These are phyloP conservation scores for Oxytorus armatus DNA, from an alignment of 2,888 invertebrate genomes.

Conservation along the genomic window DNA sequence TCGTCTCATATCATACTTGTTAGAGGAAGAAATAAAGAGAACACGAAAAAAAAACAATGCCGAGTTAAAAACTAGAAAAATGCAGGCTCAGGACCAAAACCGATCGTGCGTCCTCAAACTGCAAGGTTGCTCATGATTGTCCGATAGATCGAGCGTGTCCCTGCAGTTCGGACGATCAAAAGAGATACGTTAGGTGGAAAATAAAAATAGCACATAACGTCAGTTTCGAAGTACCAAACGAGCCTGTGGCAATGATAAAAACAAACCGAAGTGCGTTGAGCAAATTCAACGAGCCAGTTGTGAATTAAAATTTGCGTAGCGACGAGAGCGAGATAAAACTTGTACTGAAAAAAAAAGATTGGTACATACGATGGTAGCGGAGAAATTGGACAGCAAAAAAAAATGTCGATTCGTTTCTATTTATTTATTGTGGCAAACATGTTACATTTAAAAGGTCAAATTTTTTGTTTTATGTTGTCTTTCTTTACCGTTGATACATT, in stretches of 20 bases:
- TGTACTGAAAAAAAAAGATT: no score
- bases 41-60: constrained; percentile 26
- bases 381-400: no score
- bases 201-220: constrained; percentile 10
- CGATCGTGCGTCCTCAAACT: constrained; percentile 35
- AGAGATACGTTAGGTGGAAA: neutral
- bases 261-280: constrained; percentile 1
- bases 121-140: constrained; percentile 6
- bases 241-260: constrained; percentile 12
- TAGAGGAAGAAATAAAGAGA: constrained; percentile 33
- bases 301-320: constrained; percentile 39
- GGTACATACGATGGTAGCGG: no score
- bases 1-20: constrained; percentile 78
- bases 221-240: constrained; percentile 47
- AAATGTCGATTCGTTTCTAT: no score
- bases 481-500: no score
- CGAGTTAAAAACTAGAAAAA: constrained; percentile 27
- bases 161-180: neutral
- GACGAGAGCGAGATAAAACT: constrained; percentile 30
- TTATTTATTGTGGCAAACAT: no score
- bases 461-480: no score
- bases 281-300: constrained; percentile 39
- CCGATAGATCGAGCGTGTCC: neutral
- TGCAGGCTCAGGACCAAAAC: constrained; percentile 64
- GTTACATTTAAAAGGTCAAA: no score